phyloP scores from a whole-genome alignment of 1,140 invertebrate genomes.

The Sarcophaga peregrina region DNA sequence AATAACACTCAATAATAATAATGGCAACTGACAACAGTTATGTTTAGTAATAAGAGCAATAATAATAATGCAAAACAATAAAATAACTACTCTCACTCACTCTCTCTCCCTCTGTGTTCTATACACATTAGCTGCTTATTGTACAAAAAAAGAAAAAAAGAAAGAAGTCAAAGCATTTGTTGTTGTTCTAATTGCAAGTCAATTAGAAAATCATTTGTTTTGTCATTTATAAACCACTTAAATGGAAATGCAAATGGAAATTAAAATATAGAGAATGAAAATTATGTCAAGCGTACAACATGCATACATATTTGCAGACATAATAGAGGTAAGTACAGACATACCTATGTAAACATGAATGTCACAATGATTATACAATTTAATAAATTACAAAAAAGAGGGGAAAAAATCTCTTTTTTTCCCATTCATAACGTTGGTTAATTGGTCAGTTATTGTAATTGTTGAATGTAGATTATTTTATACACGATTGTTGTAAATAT shows the following conservation, averaged over 20 bases:
- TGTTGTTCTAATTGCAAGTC: constrained; percentile 32
- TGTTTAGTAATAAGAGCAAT: too few species aligned
- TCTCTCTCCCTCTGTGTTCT: too few species aligned
- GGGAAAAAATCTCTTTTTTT: neutral
- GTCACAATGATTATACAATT: neutral
- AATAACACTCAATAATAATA: too few species aligned
- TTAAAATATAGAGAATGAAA: neutral
- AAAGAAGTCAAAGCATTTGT: constrained; percentile 25
- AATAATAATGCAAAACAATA: too few species aligned
- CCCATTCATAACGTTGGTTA: neutral
- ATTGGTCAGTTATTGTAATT: neutral
- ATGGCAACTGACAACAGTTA: too few species aligned
- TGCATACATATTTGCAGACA: neutral
- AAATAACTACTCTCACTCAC: too few species aligned
- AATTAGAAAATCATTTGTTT: constrained; percentile 41
- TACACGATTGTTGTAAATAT: too few species aligned
- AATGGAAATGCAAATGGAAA: neutral
- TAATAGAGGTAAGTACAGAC: neutral
- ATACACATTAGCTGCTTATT: too few species aligned
- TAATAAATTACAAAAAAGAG: neutral
- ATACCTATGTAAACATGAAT: neutral
- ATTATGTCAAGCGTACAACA: constrained; percentile 5
- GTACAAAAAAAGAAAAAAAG: neutral
- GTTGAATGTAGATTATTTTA: too few species aligned
- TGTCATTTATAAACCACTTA: constrained; percentile 27